Evolutionary conservation across 2,888 invertebrate species (phyloP), one percentile per base, ranked within the genome.

Genomic region (Perizoma affinitatum): DNA sequence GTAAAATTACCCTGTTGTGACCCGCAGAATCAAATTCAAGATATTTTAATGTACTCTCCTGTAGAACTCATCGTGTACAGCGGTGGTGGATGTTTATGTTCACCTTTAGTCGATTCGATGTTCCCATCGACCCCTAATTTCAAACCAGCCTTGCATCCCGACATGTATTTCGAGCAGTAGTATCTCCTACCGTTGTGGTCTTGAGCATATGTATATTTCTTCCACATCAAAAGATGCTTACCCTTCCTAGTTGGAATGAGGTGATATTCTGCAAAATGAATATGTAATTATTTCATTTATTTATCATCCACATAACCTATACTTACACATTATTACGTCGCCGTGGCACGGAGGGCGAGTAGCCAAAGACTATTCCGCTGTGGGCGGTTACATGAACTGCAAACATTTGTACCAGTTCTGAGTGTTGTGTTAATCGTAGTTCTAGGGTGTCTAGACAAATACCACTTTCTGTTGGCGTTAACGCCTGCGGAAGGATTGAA

Each of bases 141-240:
- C 4, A 61, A 9, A 3, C 5, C 0, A 22, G 61, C 52, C 8
- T 48, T 56, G 33, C 56, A 61, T 3, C 52, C 46, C 9, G 34
- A 34, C 4, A 34, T 9, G 4, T 34, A 5, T 7, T 43, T 51
- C 5, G 75, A 77, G 47, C 76, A 77, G 53, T 74, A 78, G 52
- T 66, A 77, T 45, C 67, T 35, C 36, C 68, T 69, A 0, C 65
- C 53, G 22, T 53, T 57, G 45, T 68, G 67, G 55, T 70, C 69
- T 54, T 72, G 72, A 10, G 71, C 70, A 53, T 72, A 80, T 4
- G 77, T 74, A 41, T 70, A 76, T 4, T 68, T 66, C 33, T 72
- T 70, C 42, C 77, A 57, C 69, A 79, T 66, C n/a, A 50, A 4
- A 9, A 50, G 40, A 9, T 50, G 41, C n/a, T 9, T n/a, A 8